Evolutionary conservation across 1,140 invertebrate genomes (phyloP).

Genomic region (Conopomorpha cramerella): DNA sequence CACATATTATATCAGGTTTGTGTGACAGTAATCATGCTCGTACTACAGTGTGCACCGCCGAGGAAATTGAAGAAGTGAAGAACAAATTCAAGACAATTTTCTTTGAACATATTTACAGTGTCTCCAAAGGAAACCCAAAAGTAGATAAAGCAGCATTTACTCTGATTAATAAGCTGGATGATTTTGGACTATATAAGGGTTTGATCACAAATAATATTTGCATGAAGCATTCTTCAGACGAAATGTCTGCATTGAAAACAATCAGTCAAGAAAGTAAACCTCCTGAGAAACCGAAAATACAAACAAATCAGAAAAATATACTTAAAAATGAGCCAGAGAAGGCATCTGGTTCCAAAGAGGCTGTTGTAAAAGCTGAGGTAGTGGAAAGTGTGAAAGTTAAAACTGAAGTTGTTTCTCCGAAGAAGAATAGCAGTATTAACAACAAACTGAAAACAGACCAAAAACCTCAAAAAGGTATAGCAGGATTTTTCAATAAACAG

Average conservation of each 20-base stretch:
- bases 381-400: neutral
- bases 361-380: neutral
- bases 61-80: constrained; percentile 16
- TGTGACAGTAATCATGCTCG: constrained; percentile 18
- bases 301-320: constrained; percentile 8
- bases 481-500: constrained; percentile 35
- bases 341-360: constrained; percentile 3
- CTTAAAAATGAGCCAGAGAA: constrained; percentile 15
- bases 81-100: constrained; percentile 22
- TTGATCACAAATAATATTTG: constrained; percentile 28
- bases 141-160: constrained; percentile 23
- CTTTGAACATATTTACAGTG: constrained; percentile 41
- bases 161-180: constrained; percentile 28
- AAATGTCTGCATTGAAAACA: constrained; percentile 27
- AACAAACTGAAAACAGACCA: constrained; percentile 8
- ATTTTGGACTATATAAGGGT: constrained; percentile 30
- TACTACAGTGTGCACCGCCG: constrained; percentile 25
- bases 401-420: constrained; percentile 11
- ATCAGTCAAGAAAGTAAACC: constrained; percentile 16
- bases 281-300: neutral
- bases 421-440: constrained; percentile 12
- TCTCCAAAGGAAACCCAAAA: constrained; percentile 18
- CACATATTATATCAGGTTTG: constrained; percentile 32
- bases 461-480: constrained; percentile 25
- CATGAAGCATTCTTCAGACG: constrained; percentile 21